phyloP scores from a whole-genome alignment of 2,113 vertebrate species.

The Leptobrachium ailaonicum region DNA sequence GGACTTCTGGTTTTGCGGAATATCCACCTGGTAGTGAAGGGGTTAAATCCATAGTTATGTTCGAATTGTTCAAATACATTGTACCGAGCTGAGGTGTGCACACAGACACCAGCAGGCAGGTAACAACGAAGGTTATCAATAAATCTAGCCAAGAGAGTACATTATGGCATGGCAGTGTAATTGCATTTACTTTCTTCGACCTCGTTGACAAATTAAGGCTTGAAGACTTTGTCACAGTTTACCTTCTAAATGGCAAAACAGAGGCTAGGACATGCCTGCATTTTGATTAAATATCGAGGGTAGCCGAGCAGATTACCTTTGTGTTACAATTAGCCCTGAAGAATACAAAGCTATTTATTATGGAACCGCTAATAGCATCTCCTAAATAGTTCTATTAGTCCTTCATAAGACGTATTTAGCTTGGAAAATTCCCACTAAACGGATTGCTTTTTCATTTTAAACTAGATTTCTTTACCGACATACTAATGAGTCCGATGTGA shows the following conservation, averaged over 20 bases:
- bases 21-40: too few species aligned
- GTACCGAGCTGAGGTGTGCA: too few species aligned
- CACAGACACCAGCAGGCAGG: too few species aligned
- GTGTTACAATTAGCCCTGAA: conserved; percentile 37
- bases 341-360: conserved; percentile 37
- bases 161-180: too few species aligned
- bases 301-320: conserved; percentile 30
- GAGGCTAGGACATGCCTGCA: conserved; percentile 9
- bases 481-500: background rate
- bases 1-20: too few species aligned
- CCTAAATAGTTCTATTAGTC: conserved; percentile 39
- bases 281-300: conserved; percentile 39
- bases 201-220: conserved; percentile 20
- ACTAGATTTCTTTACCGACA: background rate
- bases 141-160: too few species aligned
- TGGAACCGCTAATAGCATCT: conserved; percentile 31
- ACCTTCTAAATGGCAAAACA: background rate
- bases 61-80: too few species aligned
- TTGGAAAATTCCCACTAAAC: conserved; percentile 20
- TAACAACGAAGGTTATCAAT: too few species aligned
- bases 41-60: too few species aligned
- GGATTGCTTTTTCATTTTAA: background rate
- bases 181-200: background rate
- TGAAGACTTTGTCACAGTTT: background rate
- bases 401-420: conserved; percentile 37